Percentiles rank a stretch among this genome's conserved stretches.
phyloP scores from a whole-genome alignment of 1,140 invertebrate genomes.

The Tetranychus urticae region DNA sequence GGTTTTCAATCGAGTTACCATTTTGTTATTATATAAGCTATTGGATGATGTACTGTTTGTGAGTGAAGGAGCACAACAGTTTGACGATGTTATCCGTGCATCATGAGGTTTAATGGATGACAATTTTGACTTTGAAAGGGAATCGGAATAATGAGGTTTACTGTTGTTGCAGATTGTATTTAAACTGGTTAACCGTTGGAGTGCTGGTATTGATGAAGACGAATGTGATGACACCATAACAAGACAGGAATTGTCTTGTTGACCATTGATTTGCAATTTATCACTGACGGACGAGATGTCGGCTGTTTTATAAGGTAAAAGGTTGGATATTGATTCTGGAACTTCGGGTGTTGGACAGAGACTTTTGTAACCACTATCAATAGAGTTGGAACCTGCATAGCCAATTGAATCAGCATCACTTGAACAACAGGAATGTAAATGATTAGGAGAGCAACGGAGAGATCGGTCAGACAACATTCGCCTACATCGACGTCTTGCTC shows the following conservation, averaged over 20 bases:
- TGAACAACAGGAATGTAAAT: slow-evolving; percentile 5
- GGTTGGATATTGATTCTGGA: slow-evolving; percentile 13
- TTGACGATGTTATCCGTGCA: not conserved
- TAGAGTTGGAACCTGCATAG: slow-evolving; percentile 22
- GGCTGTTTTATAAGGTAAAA: not conserved
- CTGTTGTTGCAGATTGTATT: not conserved
- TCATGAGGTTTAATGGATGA: too few relatives aligned
- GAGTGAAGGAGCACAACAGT: not conserved
- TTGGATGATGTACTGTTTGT: not conserved
- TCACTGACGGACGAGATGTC: not conserved
- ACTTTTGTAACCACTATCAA: slow-evolving; percentile 24
- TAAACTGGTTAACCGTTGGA: not conserved
- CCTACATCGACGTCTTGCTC: slow-evolving; percentile 5
- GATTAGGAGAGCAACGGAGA: not conserved
- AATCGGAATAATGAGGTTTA: too few relatives aligned
- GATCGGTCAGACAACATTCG: not conserved
- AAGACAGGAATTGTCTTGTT: too few relatives aligned
- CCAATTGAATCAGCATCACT: slow-evolving; percentile 19
- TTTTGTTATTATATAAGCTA: not conserved
- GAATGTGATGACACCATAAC: not conserved
- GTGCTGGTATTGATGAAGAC: slow-evolving; percentile 1
- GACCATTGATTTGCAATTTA: not conserved
- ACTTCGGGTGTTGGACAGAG: slow-evolving; percentile 22
- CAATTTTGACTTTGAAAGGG: too few relatives aligned
- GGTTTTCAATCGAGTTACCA: not conserved